Evolutionary conservation across 2,797 vertebrate genomes (phyloP), one percentile per base, ranked within the genome.

Genomic region (Diceros bicornis): DNA sequence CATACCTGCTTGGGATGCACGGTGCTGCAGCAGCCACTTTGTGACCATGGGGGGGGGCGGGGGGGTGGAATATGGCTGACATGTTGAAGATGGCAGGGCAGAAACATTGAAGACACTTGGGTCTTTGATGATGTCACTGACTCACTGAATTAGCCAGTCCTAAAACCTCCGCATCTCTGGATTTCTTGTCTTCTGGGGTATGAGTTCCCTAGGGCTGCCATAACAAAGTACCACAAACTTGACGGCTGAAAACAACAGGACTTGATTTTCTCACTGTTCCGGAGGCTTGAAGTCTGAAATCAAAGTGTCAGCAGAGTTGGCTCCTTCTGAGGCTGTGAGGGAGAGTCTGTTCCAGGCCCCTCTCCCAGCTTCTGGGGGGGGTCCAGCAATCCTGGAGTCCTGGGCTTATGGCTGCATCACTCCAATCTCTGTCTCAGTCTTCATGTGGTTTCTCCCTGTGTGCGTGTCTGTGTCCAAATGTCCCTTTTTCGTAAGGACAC

Each of bases 321-420:
- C 10, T 83, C 61, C 18, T 27, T 34, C 32, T 12, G 13, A 75
- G 61, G 41, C 79, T 21, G 66, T 7, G 61, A 13, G 66, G 57
- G 27, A 23, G 27, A 20, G 18, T 12, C 61, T 27, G 29, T 27
- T 3, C n/a, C 21, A 25, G 66, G 57, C 34, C 52, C 14, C 52
- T 52, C 32, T 20, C 16, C 1, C 1, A 9, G 29, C 21, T 6
- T 16, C 86, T 37, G 44, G 47, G n/a, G 47, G n/a, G 74, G 74
- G 11, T 7, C 23, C 11, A 7, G 20, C 20, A 6, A 3, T 3
- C 16, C 37, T 9, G 0, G 68, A 0, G 0, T 16, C 55, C 62
- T 44, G 47, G 44, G 4, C 12, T 2, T 4, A 6, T 16, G 41
- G 21, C 37, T 1, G 8, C 8, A 2, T 7, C 32, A 1, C 59